Base-by-base conservation (phyloP, 2,797 vertebrate species). In the Pogoniulus pusillus region DNA sequence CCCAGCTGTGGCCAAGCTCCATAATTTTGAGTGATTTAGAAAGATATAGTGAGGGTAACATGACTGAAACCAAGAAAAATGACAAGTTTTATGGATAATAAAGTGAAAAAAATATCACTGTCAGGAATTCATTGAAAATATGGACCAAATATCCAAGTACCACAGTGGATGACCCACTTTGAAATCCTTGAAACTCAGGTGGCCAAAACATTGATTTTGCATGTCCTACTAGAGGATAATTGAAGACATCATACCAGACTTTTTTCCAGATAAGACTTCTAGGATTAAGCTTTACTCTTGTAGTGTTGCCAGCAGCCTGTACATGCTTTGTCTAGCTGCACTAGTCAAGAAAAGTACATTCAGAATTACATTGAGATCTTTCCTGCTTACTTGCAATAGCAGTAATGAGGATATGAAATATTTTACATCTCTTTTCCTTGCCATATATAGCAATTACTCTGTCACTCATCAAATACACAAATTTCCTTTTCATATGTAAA, bases 401-500 rank as follows among this genome's bases (percentile, higher is more conserved):
- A 93, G 45, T 57, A 95, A 89, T 45, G 68, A 90, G 41, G 41
- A 76, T 32, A 81, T 1, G 3, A 85, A 88, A 53, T 91, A 91
- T 79, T 87, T 95, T 73, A 85, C 45, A 55, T 80, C 58, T 18
- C 27, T 93, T 87, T 91, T 82, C 81, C 53, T 87, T 54, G 29
- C 82, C 68, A 69, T 85, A 90, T 63, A 77, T 74, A 76, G 90
- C 29, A 89, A 93, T 89, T 75, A 93, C 64, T 74, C 79, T 62
- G 87, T 84, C 68, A 37, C 76, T 82, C 83, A 79, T 81, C 91
- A 91, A 85, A 84, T 85, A 93, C 77, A 95, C 85, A 93, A 93
- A 95, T 94, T 94, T 90, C 72, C 93, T 92, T 96, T 96, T 96
- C 96, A 94, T 96, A 96, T 96, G 96, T 92, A 95, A 97, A 96